These are phyloP conservation scores for Thereva nobilitata DNA, from an alignment of 2,888 invertebrate species.

Conservation along the genomic window DNA sequence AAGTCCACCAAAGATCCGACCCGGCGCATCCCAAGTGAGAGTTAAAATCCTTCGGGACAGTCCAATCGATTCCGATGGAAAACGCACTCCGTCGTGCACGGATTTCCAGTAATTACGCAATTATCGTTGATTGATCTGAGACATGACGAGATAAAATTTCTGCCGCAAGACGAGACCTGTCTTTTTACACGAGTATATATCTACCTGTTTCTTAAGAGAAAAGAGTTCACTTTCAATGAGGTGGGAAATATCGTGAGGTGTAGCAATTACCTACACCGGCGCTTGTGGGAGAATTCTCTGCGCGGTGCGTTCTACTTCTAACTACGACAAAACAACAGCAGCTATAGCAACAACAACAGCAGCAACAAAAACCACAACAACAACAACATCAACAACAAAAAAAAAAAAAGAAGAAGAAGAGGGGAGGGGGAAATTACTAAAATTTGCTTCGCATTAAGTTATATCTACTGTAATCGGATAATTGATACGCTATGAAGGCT, in stretches of 20 bases:
- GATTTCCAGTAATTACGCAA: slow-evolving; percentile 33
- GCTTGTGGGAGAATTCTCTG: slow-evolving; percentile 20
- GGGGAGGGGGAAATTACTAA: too few species aligned
- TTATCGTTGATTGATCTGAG: slow-evolving; percentile 32
- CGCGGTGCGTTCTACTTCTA: slow-evolving; percentile 3
- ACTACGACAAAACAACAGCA: neutral
- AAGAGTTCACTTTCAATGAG: slow-evolving; percentile 32
- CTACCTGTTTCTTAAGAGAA: slow-evolving; percentile 6
- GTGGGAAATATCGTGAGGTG: slow-evolving; percentile 30
- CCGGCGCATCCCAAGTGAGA: slow-evolving; percentile 12
- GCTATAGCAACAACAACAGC: neutral
- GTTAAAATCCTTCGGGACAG: neutral
- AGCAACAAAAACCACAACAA: neutral
- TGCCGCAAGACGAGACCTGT: slow-evolving; percentile 4
- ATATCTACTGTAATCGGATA: too few species aligned
- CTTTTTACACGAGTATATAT: neutral
- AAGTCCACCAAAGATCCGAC: too few species aligned
- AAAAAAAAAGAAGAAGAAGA: neutral
- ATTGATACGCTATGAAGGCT: too few species aligned
- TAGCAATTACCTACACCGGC: slow-evolving; percentile 13
- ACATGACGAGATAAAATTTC: slow-evolving; percentile 32
- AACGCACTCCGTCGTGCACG: slow-evolving; percentile 30
- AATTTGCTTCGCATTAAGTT: too few species aligned
- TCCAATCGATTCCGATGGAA: slow-evolving; percentile 1
- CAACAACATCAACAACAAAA: slow-evolving; percentile 7